Percentiles rank a stretch among this genome's conserved stretches.
phyloP scores from a whole-genome alignment of 2,888 invertebrate species.

The Drosophila austrosaltans region DNA sequence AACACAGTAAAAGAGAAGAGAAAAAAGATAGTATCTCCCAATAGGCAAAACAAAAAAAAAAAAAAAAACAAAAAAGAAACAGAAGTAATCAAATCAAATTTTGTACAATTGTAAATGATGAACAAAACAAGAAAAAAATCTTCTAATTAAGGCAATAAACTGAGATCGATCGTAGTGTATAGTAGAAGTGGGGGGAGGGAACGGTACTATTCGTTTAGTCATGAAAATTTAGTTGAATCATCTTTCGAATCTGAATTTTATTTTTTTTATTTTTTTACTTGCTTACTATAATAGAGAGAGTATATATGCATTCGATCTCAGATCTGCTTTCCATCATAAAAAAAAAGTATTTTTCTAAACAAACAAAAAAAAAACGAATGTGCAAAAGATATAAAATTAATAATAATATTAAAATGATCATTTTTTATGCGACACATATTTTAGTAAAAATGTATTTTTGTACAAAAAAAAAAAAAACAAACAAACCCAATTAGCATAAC shows the following conservation, averaged over 20 bases:
- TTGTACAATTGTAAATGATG: conserved; percentile 14
- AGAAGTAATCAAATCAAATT: conserved; percentile 13
- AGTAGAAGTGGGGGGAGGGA: too few relatives aligned
- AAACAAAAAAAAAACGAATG: conserved; percentile 36
- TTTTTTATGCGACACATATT: conserved; percentile 69
- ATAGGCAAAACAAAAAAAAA: conserved; percentile 44
- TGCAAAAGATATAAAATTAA: conserved; percentile 32
- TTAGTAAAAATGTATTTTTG: conserved; percentile 78
- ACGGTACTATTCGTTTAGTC: not conserved
- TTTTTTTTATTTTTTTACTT: not conserved
- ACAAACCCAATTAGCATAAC: conserved; percentile 18
- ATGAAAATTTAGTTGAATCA: conserved; percentile 7
- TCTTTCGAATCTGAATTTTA: not conserved
- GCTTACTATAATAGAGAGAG: not conserved
- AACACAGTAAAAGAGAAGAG: not conserved
- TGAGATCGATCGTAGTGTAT: conserved; percentile 9
- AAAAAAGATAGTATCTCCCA: conserved; percentile 14
- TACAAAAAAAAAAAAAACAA: conserved; percentile 53
- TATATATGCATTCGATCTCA: not conserved
- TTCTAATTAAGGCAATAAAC: conserved; percentile 9
- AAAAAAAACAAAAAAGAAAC: conserved; percentile 22
- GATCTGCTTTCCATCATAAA: conserved; percentile 3
- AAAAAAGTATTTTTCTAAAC: not conserved
- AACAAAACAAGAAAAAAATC: conserved; percentile 22
- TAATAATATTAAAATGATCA: conserved; percentile 44